Evolutionary conservation across 2,888 invertebrate species (phyloP).

Genomic region (Spicauda simplicius): DNA sequence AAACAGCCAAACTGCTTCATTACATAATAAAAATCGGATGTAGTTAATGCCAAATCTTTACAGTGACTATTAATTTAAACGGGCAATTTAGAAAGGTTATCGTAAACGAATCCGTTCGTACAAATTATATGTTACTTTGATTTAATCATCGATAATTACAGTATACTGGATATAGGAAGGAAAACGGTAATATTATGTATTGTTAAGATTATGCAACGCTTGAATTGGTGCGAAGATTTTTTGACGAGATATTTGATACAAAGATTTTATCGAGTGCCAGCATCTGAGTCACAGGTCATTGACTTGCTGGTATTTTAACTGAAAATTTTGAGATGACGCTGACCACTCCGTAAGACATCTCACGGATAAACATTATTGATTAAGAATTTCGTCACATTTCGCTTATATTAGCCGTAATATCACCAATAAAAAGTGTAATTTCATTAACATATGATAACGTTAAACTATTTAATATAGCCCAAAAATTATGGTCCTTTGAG

Average conservation of each 20-base stretch:
- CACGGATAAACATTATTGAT: no score
- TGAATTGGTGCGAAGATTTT: constrained; percentile 3
- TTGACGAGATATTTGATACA: background rate
- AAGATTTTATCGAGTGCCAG: constrained; percentile 1
- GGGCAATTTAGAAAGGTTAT: constrained; percentile 15
- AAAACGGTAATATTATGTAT: background rate
- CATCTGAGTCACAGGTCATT: background rate
- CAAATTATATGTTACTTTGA: constrained; percentile 17
- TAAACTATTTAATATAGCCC: no score
- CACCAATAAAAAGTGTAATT: no score
- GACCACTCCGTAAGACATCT: no score
- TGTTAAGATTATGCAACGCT: background rate
- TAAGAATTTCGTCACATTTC: no score
- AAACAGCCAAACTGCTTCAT: background rate
- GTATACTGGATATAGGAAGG: background rate
- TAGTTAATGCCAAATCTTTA: background rate
- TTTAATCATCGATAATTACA: constrained; percentile 18
- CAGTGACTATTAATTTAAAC: constrained; percentile 8
- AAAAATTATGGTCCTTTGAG: no score
- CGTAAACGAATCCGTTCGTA: background rate
- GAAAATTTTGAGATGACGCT: no score
- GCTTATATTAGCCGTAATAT: no score
- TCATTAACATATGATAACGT: no score
- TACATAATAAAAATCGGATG: background rate
- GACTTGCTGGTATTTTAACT: background rate